These are phyloP conservation scores for Carduelis carduelis DNA, from an alignment of 2,797 vertebrate genomes.

Conservation along the genomic window DNA sequence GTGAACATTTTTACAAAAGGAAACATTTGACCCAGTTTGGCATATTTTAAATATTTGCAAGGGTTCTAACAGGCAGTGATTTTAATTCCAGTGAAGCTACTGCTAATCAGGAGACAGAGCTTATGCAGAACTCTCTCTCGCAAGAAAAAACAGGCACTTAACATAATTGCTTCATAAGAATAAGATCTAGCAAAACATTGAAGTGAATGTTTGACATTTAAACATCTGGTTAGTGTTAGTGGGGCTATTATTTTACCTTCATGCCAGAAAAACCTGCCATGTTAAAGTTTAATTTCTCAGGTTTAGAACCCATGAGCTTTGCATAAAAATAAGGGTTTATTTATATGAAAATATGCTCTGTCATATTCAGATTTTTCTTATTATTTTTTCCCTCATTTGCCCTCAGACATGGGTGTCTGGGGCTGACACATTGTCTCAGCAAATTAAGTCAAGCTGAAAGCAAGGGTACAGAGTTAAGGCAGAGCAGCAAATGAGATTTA, in stretches of 20 bases:
- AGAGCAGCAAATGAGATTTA: constrained; percentile 29
- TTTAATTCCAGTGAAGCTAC: not conserved
- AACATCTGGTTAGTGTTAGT: constrained; percentile 47
- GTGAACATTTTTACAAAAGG: not conserved
- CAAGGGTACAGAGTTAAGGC: not conserved
- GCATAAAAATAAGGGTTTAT: not conserved
- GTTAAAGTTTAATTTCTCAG: constrained; percentile 16
- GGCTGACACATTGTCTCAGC: constrained; percentile 51
- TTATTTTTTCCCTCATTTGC: constrained; percentile 35
- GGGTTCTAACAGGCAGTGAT: not conserved
- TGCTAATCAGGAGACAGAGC: not conserved
- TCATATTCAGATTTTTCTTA: not conserved
- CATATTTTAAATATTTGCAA: not conserved
- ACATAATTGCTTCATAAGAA: constrained; percentile 19
- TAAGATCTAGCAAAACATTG: not conserved
- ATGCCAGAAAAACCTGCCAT: not conserved
- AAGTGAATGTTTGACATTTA: constrained; percentile 36
- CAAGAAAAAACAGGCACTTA: constrained; percentile 10
- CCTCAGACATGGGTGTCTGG: constrained; percentile 33
- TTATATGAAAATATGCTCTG: constrained; percentile 30
- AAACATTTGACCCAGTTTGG: not conserved
- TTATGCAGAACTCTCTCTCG: not conserved
- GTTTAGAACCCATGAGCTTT: constrained; percentile 7
- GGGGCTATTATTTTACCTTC: constrained; percentile 23
- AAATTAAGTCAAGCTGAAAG: constrained; percentile 61